phyloP scores from a whole-genome alignment of 2,113 vertebrate species.

The Phalacrocorax brasilianus region DNA sequence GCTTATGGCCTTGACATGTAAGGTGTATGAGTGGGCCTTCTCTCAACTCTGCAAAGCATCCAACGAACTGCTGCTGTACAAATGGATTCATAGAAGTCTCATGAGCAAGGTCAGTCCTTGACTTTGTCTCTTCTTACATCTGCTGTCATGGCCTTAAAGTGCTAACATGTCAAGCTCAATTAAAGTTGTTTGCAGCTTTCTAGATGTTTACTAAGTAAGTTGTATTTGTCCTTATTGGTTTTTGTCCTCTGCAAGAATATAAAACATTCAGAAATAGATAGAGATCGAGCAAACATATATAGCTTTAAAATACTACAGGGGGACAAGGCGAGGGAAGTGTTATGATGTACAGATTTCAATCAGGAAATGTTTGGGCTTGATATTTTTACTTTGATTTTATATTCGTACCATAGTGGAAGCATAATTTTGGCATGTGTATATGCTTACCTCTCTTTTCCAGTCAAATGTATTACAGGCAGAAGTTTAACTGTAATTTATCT shows the following conservation, averaged over 20 bases:
- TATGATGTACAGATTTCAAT: background rate
- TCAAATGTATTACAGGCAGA: background rate
- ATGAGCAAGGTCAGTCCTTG: background rate
- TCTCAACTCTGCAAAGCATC: background rate
- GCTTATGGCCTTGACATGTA: background rate
- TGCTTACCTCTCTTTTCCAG: background rate
- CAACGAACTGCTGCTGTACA: background rate
- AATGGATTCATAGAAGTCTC: background rate
- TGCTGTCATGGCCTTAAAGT: background rate
- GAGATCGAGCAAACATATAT: background rate
- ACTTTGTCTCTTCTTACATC: background rate
- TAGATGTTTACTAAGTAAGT: background rate
- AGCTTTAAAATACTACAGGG: background rate
- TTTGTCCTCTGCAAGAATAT: background rate
- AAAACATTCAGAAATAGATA: background rate
- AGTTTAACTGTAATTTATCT: background rate
- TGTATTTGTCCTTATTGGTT: background rate
- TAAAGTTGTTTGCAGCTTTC: background rate
- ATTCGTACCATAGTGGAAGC: background rate
- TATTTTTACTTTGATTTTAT: background rate
- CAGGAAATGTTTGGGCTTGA: background rate
- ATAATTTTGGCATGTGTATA: background rate
- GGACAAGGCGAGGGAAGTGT: rapidly evolving
- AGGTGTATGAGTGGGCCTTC: background rate
- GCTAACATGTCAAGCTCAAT: background rate